Percentiles rank a stretch among this genome's conserved stretches.
These are phyloP conservation scores for Phenganax marumi DNA, from an alignment of 92 coral and sea anemone species.

Conservation along the genomic window DNA sequence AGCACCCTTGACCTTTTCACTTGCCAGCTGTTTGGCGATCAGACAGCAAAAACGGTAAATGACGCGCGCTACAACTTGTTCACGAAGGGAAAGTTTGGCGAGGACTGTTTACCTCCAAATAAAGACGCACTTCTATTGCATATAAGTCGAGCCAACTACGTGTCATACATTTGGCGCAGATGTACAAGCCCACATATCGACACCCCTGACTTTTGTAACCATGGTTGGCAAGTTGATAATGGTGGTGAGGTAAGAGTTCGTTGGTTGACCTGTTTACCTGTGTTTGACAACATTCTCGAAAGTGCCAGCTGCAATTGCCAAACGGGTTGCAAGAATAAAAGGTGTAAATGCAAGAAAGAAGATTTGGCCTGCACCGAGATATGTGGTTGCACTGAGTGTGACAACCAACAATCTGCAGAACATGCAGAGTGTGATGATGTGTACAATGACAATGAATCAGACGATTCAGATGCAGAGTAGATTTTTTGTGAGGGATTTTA, in stretches of 20 bases:
- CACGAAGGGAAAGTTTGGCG: slow-evolving; percentile 34
- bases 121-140: slow-evolving; percentile 33
- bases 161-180: slow-evolving; percentile 35
- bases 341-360: slow-evolving; percentile 28
- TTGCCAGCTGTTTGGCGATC: slow-evolving; percentile 29
- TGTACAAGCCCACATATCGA: slow-evolving; percentile 3
- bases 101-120: slow-evolving; percentile 42
- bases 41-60: slow-evolving; percentile 31
- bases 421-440: not conserved
- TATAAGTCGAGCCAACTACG: slow-evolving; percentile 29
- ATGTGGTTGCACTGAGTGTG: slow-evolving; percentile 15
- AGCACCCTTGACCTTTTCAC: slow-evolving; percentile 20
- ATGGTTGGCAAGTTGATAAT: slow-evolving; percentile 31
- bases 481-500: not conserved
- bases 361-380: slow-evolving; percentile 29
- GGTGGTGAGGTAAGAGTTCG: slow-evolving; percentile 14
- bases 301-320: slow-evolving; percentile 29
- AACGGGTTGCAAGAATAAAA: slow-evolving; percentile 32
- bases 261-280: slow-evolving; percentile 29
- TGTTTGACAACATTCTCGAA: slow-evolving; percentile 17
- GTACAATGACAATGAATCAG: not conserved
- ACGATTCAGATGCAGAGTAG: slow-evolving; percentile 27
- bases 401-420: not conserved
- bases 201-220: slow-evolving; percentile 35
- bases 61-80: slow-evolving; percentile 28